Evolutionary conservation across 1,140 invertebrate genomes (phyloP).

Genomic region (Calosoma granatense): DNA sequence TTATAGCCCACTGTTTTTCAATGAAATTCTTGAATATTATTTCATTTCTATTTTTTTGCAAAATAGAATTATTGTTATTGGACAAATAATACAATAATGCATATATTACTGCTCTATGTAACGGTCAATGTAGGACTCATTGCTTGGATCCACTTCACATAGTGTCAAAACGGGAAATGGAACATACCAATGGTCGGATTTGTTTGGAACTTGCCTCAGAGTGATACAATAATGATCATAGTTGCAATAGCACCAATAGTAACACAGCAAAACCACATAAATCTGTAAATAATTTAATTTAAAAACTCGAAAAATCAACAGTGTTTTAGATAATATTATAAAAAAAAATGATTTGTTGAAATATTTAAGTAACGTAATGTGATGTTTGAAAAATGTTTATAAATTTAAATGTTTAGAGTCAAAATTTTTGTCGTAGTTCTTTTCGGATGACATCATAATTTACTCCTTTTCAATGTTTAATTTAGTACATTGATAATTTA

Average conservation of each 20-base stretch:
- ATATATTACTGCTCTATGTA: neutral
- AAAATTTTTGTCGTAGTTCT: neutral
- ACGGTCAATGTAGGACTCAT: neutral
- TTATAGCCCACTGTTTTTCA: too few relatives aligned
- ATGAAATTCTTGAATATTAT: too few relatives aligned
- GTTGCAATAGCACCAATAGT: slow-evolving; percentile 52
- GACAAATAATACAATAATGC: too few relatives aligned
- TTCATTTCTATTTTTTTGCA: too few relatives aligned
- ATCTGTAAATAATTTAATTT: slow-evolving; percentile 37
- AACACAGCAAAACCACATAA: slow-evolving; percentile 65
- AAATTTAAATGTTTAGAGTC: neutral
- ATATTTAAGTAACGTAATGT: slow-evolving; percentile 9
- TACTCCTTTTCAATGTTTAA: neutral
- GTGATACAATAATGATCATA: slow-evolving; percentile 56
- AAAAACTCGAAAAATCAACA: neutral
- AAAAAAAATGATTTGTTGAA: slow-evolving; percentile 1
- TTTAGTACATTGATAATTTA: slow-evolving; percentile 1
- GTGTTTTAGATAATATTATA: neutral
- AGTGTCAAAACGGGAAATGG: neutral
- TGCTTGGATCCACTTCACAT: neutral
- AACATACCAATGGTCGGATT: slow-evolving; percentile 52
- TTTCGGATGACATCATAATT: neutral
- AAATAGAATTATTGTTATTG: too few relatives aligned
- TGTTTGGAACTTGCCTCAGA: slow-evolving; percentile 69
- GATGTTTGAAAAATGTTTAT: slow-evolving; percentile 6